Evolutionary conservation across 2,888 invertebrate genomes (phyloP), one percentile per base, ranked within the genome.

Genomic region (Thelaira solivaga): DNA sequence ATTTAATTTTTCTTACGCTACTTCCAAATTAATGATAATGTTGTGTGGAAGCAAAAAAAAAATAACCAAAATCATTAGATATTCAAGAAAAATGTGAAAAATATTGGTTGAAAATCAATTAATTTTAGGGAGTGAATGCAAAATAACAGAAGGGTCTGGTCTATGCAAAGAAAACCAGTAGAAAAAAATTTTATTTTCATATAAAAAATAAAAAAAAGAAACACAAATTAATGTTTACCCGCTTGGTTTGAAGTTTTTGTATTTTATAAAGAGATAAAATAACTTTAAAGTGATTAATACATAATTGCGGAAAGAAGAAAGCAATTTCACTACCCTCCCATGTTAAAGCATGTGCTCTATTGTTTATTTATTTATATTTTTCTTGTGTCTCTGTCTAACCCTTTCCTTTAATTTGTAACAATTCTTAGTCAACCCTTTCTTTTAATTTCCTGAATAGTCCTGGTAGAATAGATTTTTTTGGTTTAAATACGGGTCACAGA

Each of bases 241-340:
- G 13, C 43, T 67, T 18, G 18, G n/a, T 16, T 22, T 20, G 51
- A 59, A 39, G 11, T 24, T 31, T 47, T 47, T 55, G 24, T 55
- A 10, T 51, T 61, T 51, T 61, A 53, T 7, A 1, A 61, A 45
- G 31, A 53, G 39, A 61, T 57, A 61, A 68, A 78, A 76, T 73
- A 80, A 81, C 80, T 78, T 81, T 81, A 77, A 82, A 82, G 82
- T 82, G 82, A 82, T 82, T 82, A 81, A 82, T 82, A 81, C 81
- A 80, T 82, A 82, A 82, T 82, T 80, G 76, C 76, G 77, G 80
- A 80, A 61, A 36, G 18, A 57, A 57, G 51, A 3, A 16, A 20
- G 10, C 8, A 6, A 6, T 29, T 31, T 11, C 13, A 36, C 39
- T 16, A 57, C 49, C 49, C n/a, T n/a, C n/a, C n/a, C n/a, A n/a